Conservation (phyloP, 2,113 vertebrate species). For the Pelvicachromis taeniatus region DNA sequence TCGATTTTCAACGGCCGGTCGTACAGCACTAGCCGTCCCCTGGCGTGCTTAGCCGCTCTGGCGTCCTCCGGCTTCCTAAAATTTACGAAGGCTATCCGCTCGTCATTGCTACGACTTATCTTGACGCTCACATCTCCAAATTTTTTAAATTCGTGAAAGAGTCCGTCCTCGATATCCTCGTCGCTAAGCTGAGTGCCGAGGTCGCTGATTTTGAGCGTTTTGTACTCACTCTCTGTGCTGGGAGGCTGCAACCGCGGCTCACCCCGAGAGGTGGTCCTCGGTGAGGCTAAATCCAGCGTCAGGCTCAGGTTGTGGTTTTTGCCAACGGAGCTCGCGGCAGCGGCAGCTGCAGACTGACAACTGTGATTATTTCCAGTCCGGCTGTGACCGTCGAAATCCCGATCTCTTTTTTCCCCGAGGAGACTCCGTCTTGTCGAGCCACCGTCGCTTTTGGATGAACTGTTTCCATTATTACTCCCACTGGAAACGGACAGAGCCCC, state of each 20-base stretch:
- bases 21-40: conserved; percentile 88
- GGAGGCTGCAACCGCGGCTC: conserved; percentile 67
- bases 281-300: conserved; percentile 64
- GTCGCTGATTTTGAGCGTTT: conserved; percentile 95
- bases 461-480: conserved; percentile 78
- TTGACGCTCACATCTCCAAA: conserved; percentile 96
- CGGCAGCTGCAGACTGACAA: conserved; percentile 63
- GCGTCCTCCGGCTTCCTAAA: conserved; percentile 92
- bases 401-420: conserved; percentile 80
- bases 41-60: conserved; percentile 88
- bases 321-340: conserved; percentile 65
- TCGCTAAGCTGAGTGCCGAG: conserved; percentile 91
- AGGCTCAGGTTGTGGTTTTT: conserved; percentile 77
- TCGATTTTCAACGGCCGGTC: conserved; percentile 93
- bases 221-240: conserved; percentile 83
- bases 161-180: conserved; percentile 94
- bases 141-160: conserved; percentile 96
- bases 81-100: conserved; percentile 92
- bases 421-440: conserved; percentile 79
- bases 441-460: conserved; percentile 77
- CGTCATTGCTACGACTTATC: conserved; percentile 89
- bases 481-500: conserved; percentile 73
- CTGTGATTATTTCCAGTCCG: conserved; percentile 79
- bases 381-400: conserved; percentile 81
- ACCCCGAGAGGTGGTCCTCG: conserved; percentile 66